Conservation (phyloP, 2,888 invertebrate species). For the Chloromyia formosa region DNA sequence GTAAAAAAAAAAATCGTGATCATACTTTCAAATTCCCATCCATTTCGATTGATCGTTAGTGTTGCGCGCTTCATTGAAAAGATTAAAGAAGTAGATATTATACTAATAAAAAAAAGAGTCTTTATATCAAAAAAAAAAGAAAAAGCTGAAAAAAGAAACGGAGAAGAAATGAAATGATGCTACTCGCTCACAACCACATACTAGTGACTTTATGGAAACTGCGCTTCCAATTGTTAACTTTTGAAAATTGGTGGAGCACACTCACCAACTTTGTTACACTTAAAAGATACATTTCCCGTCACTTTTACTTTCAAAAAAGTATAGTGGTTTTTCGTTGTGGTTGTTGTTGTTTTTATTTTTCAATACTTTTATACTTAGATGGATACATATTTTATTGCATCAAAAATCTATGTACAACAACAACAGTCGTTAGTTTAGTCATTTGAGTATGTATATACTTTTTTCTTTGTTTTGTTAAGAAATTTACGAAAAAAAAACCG, state of each 20-base stretch:
- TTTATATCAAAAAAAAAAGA: not conserved
- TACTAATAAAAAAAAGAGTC: too few relatives aligned
- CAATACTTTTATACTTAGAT: not conserved
- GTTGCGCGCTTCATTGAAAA: too few relatives aligned
- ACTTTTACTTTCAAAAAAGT: constrained; percentile 39
- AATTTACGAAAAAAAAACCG: too few relatives aligned
- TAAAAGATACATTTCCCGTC: constrained; percentile 28
- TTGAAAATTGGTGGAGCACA: not conserved
- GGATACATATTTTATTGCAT: not conserved
- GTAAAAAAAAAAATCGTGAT: constrained; percentile 2
- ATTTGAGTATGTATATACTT: too few relatives aligned
- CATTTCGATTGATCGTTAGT: too few relatives aligned
- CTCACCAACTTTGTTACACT: constrained; percentile 24
- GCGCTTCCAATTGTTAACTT: not conserved
- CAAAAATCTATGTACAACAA: too few relatives aligned
- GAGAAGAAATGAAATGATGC: constrained; percentile 4
- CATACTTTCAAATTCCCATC: constrained; percentile 21
- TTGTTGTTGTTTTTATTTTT: not conserved
- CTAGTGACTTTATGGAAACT: too few relatives aligned
- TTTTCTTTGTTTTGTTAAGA: too few relatives aligned
- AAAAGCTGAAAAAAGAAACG: too few relatives aligned
- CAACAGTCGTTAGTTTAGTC: too few relatives aligned
- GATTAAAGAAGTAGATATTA: too few relatives aligned
- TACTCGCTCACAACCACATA: too few relatives aligned
- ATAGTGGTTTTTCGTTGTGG: not conserved